Evolutionary conservation across 1,140 invertebrate species (phyloP).

Genomic region (Psix sp.): DNA sequence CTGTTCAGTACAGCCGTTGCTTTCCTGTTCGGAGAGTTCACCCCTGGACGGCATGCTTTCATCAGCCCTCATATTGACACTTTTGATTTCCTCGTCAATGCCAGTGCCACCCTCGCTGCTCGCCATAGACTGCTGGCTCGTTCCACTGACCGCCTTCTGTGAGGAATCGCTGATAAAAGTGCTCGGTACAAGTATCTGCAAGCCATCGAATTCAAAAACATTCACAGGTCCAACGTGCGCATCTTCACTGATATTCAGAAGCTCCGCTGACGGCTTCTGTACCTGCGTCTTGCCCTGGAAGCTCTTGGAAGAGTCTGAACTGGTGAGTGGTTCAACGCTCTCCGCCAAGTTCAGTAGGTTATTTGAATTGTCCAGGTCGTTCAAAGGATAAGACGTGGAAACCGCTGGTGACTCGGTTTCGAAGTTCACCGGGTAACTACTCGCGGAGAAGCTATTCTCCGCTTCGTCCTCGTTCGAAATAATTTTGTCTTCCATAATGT

Average conservation of each 20-base stretch:
- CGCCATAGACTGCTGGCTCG: constrained; percentile 75
- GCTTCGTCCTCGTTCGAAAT: constrained; percentile 17
- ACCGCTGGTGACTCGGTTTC: constrained; percentile 35
- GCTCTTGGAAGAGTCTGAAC: constrained; percentile 65
- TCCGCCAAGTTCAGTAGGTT: constrained; percentile 69
- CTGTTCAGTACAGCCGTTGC: constrained; percentile 84
- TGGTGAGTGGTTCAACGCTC: constrained; percentile 65
- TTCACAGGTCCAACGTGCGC: constrained; percentile 75
- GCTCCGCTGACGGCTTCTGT: constrained; percentile 70
- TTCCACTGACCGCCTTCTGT: constrained; percentile 75
- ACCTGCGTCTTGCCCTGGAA: constrained; percentile 67
- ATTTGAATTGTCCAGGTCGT: constrained; percentile 53
- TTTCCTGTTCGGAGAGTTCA: constrained; percentile 88
- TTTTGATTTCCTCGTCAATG: constrained; percentile 79
- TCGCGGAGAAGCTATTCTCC: constrained; percentile 27
- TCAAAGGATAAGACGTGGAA: constrained; percentile 63
- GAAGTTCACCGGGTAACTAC: constrained; percentile 28
- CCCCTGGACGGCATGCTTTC: constrained; percentile 90
- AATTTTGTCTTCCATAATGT: constrained; percentile 13
- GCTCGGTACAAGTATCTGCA: constrained; percentile 75
- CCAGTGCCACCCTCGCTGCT: constrained; percentile 78
- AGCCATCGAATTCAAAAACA: constrained; percentile 75
- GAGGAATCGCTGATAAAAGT: constrained; percentile 76
- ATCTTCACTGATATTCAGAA: constrained; percentile 75
- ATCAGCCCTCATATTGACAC: constrained; percentile 86